Evolutionary conservation across 1,140 invertebrate species (phyloP), one percentile per base, ranked within the genome.

Genomic region (Euschistus heros): DNA sequence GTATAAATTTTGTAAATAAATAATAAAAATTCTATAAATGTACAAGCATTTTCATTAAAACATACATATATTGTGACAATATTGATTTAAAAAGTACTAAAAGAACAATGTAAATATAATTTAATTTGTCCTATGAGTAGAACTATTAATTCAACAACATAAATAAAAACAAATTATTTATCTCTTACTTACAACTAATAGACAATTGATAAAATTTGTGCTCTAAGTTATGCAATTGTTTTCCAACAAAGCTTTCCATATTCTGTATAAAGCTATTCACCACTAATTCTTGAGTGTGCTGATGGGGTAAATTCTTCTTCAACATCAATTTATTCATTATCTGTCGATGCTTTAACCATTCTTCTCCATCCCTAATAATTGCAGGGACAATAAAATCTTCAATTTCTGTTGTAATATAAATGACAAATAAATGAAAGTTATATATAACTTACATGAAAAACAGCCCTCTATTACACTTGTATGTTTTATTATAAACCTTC

Each of bases 391-490:
- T 47, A 17, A 33, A 6, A 5, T 6, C n/a, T 62, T 33, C 15
- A 10, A 30, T 30, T 37, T 37, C 33, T 37, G 1, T 37, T 37
- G 10, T 13, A 57, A 46, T n/a, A 46, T 13, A 46, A 46, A 13
- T 54, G 13, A 18, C 13, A 22, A 54, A 6, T 33, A 70, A 65
- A 54, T 60, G 63, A 70, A 50, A 37, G 6, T 37, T 37, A 37
- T 5, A 37, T 5, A 60, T 55, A 64, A 79, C 80, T 78, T 79
- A 87, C 91, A 93, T 93, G 74, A 94, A 94, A 71, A 93, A 86
- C 13, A 94, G 76, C 18, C 91, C 91, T 69, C 91, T 80, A 68
- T 84, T 78, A 57, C 81, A 84, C 33, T 81, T 79, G 68, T 86
- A 80, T 2, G 82, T 73, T 70, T 88, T 74, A 71, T 92, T 92